phyloP scores from a whole-genome alignment of 2,888 invertebrate genomes.

The Orthosia cruda region DNA sequence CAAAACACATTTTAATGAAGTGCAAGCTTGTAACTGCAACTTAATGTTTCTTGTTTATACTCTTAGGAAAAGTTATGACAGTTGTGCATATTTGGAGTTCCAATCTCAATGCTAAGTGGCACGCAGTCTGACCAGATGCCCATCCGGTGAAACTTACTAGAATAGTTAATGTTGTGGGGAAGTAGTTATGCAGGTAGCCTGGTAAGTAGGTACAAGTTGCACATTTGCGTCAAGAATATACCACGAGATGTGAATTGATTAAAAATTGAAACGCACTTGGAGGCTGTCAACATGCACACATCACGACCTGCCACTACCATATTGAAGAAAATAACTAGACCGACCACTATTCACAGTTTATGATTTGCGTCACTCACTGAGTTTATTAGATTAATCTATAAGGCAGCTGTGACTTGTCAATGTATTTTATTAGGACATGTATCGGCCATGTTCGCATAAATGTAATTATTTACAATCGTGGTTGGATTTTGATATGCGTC shows the following conservation, averaged over 20 bases:
- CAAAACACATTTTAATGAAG: neutral
- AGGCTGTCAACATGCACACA: conserved; percentile 43
- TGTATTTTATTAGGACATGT: conserved; percentile 68
- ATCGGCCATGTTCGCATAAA: conserved; percentile 65
- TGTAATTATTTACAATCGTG: conserved; percentile 63
- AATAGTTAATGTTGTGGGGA: conserved; percentile 43
- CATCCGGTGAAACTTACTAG: conserved; percentile 64
- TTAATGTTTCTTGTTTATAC: neutral
- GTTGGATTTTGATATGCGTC: conserved; percentile 64
- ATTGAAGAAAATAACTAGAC: conserved; percentile 57
- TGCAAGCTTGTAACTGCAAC: neutral
- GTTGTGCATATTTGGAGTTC: conserved; percentile 47
- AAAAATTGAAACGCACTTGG: conserved; percentile 38
- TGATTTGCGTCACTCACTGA: conserved; percentile 63
- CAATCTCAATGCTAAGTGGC: conserved; percentile 30
- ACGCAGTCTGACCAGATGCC: conserved; percentile 45
- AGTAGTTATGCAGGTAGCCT: conserved; percentile 32
- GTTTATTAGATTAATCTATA: conserved; percentile 67
- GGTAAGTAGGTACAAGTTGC: conserved; percentile 20
- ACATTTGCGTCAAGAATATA: conserved; percentile 43
- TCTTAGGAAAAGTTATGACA: conserved; percentile 32
- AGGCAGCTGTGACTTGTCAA: conserved; percentile 58
- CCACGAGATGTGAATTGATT: conserved; percentile 27
- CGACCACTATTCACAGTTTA: conserved; percentile 60
- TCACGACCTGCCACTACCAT: conserved; percentile 59